Conservation (phyloP, 2,888 invertebrate species). For the Drosophila picticornis region DNA sequence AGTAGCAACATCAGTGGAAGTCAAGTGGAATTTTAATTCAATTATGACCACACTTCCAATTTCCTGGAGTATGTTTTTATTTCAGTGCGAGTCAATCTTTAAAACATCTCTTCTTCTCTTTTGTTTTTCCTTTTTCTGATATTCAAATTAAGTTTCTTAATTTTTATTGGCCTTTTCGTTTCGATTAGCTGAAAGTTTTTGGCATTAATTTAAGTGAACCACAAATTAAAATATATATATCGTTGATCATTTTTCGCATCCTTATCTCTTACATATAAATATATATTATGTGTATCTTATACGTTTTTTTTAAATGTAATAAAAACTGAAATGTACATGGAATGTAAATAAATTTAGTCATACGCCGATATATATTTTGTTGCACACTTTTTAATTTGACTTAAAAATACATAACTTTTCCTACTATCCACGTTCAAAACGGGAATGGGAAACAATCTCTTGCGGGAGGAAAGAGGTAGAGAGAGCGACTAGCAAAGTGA, state of each 20-base stretch:
- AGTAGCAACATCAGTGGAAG: background rate
- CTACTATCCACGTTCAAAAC: background rate
- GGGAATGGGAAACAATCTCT: background rate
- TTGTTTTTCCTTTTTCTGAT: constrained; percentile 10
- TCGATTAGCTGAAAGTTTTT: constrained; percentile 1
- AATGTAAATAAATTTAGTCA: constrained; percentile 57
- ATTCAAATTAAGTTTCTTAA: constrained; percentile 20
- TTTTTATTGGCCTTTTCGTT: background rate
- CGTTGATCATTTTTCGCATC: constrained; percentile 30
- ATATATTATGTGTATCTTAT: constrained; percentile 21
- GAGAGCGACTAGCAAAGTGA: background rate
- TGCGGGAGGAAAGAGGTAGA: background rate
- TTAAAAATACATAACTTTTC: background rate
- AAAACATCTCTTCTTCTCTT: constrained; percentile 4
- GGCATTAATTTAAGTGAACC: constrained; percentile 14
- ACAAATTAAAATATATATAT: constrained; percentile 17
- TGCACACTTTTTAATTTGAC: background rate
- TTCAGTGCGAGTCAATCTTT: constrained; percentile 18
- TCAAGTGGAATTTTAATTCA: constrained; percentile 14
- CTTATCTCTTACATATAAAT: constrained; percentile 14
- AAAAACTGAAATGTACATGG: constrained; percentile 46
- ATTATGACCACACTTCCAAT: constrained; percentile 4
- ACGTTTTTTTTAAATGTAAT: constrained; percentile 21
- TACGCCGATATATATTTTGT: constrained; percentile 7
- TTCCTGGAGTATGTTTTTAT: constrained; percentile 4